These are phyloP conservation scores for Xylota sylvarum DNA, from an alignment of 2,888 invertebrate species.

Conservation along the genomic window DNA sequence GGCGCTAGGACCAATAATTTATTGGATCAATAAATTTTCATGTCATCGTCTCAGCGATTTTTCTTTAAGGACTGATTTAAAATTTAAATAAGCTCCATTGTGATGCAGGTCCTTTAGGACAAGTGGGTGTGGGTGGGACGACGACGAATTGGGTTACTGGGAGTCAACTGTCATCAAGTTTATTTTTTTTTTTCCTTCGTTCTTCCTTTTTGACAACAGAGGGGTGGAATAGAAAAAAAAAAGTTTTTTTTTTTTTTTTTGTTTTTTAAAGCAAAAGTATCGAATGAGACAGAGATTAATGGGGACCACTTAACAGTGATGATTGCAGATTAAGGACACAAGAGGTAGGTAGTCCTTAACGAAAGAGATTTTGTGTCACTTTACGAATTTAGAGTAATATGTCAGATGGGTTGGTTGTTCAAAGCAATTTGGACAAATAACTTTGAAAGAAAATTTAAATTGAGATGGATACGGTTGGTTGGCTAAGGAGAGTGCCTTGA, in stretches of 20 bases:
- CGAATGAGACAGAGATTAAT: slow-evolving; percentile 74
- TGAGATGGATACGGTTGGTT: slow-evolving; percentile 18
- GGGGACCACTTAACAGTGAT: slow-evolving; percentile 68
- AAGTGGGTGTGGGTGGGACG: neutral
- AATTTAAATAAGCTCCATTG: slow-evolving; percentile 71
- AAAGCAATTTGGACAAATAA: slow-evolving; percentile 26
- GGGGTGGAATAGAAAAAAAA: slow-evolving; percentile 1
- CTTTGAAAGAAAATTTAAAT: slow-evolving; percentile 21
- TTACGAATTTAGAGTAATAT: slow-evolving; percentile 56
- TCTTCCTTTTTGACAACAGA: slow-evolving; percentile 1
- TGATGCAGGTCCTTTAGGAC: slow-evolving; percentile 15
- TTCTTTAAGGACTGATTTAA: slow-evolving; percentile 73
- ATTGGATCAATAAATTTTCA: slow-evolving; percentile 74
- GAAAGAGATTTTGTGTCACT: slow-evolving; percentile 26
- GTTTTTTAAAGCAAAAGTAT: slow-evolving; percentile 33
- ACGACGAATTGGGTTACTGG: slow-evolving; percentile 55
- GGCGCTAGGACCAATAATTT: slow-evolving; percentile 66
- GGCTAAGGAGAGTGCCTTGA: neutral
- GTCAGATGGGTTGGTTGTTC: slow-evolving; percentile 37
- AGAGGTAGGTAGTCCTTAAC: slow-evolving; percentile 27
- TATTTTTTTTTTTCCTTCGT: neutral
- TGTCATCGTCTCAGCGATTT: slow-evolving; percentile 74
- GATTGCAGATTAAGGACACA: slow-evolving; percentile 70
- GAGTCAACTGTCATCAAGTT: slow-evolving; percentile 61
- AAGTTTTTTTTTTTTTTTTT: neutral